Evolutionary conservation across 2,113 vertebrate genomes (phyloP).

Genomic region (Eubucco bourcierii): DNA sequence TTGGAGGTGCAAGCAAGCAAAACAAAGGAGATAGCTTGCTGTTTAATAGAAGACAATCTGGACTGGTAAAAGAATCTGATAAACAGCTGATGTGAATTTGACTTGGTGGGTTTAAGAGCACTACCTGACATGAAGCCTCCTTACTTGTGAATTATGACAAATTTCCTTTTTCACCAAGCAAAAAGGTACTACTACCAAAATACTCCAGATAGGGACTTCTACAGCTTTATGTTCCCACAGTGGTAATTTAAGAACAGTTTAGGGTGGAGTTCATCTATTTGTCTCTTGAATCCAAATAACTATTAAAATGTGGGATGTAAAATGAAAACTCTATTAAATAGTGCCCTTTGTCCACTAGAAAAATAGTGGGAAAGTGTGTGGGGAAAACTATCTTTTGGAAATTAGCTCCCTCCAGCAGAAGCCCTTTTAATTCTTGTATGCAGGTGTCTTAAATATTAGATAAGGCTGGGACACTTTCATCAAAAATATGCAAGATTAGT

Average conservation of each 20-base stretch:
- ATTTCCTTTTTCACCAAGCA: background rate
- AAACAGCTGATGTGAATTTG: background rate
- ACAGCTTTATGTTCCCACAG: background rate
- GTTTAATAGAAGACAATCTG: background rate
- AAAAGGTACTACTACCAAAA: too few relatives aligned
- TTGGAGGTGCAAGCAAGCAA: rapidly evolving
- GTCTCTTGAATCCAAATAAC: background rate
- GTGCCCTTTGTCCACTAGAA: background rate
- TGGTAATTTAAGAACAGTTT: background rate
- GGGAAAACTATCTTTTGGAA: background rate
- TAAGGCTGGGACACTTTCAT: background rate
- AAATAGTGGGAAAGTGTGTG: too few relatives aligned
- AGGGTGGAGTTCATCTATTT: background rate
- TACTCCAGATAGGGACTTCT: background rate
- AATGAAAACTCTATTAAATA: background rate
- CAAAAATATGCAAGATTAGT: background rate
- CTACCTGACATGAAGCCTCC: rapidly evolving
- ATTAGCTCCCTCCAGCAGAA: background rate
- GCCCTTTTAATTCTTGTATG: background rate
- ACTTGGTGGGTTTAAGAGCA: background rate
- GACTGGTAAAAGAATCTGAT: background rate
- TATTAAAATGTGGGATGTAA: background rate
- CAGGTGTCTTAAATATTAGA: background rate
- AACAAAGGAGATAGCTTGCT: background rate
- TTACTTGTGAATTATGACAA: background rate